Base-by-base conservation (phyloP, 1,140 invertebrate genomes). In the Temnothorax curvispinosus region DNA sequence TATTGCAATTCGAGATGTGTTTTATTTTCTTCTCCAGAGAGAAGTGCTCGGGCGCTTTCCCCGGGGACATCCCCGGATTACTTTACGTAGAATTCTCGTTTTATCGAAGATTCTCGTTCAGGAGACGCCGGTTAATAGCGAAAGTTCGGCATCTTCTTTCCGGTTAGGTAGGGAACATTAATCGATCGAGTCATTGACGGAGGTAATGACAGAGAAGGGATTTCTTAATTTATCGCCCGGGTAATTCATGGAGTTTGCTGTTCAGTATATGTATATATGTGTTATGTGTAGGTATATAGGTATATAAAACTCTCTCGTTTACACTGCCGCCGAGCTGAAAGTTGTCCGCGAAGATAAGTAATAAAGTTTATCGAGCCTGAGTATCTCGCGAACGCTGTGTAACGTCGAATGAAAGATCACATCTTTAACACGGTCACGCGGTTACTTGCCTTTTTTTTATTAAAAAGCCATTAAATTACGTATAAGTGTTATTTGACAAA, bases 131-230 rank as follows among this genome's bases (percentile, higher is more conserved):
- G 11, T 18, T 82, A 74, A 82, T 82, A 67, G 27, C 18, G 18
- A 74, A 84, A 84, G 69, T 84, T 84, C 8, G 7, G 15, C 44
- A 7, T 74, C 18, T 58, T 58, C 54, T n/a, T 54, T 60, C n/a
- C n/a, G 44, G 7, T 84, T 60, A 11, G 13, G 27, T 27, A 27
- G 27, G 27, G 27, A 13, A 84, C 54, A 74, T 84, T 75, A 54
- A 56, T 81, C 41, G 41, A 58, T 47, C 64, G 15, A 71, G 6
- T 54, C 13, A 35, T 60, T 41, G n/a, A 38, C 15, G 21, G 32
- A 62, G 8, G 21, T 54, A 47, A 15, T 18, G 67, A 75, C 13
- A 65, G 18, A 35, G 41, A 74, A 72, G 27, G 11, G 41, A 84
- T 84, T 84, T 74, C 38, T 74, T 50, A 75, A 60, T 74, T 74